Conservation (phyloP, 2,113 vertebrate species). For the Leucosticte australis region DNA sequence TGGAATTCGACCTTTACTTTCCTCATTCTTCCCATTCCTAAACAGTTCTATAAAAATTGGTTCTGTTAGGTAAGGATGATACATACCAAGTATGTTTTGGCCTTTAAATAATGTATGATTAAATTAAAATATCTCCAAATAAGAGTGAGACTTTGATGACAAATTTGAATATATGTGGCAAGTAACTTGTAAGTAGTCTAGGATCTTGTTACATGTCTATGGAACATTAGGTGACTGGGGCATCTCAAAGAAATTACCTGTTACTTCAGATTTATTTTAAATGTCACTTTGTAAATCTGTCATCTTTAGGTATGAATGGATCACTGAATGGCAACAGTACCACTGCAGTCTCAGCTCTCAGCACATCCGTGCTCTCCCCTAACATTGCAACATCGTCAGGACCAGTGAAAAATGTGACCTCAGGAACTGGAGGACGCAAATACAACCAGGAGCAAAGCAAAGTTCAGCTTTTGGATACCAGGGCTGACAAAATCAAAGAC, state of each 20-base stretch:
- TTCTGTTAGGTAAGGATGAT: background rate
- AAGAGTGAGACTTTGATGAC: background rate
- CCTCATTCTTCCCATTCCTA: background rate
- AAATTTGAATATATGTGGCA: background rate
- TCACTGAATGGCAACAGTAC: conserved; percentile 82
- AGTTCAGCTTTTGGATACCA: conserved; percentile 73
- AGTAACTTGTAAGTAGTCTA: background rate
- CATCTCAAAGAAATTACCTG: background rate
- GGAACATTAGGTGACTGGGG: background rate
- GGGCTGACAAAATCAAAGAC: conserved; percentile 84
- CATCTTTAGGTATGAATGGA: conserved; percentile 81
- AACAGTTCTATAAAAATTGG: background rate
- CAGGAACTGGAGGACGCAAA: conserved; percentile 75
- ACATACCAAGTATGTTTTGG: background rate
- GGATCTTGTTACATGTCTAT: background rate
- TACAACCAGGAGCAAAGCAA: conserved; percentile 77
- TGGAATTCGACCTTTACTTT: background rate
- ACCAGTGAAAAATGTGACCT: conserved; percentile 72
- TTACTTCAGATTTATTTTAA: background rate
- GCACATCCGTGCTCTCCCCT: conserved; percentile 76
- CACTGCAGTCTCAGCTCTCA: conserved; percentile 75
- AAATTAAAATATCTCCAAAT: background rate
- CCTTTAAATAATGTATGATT: background rate
- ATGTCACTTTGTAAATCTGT: background rate
- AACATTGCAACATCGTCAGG: conserved; percentile 71